Base-by-base conservation (phyloP, 2,113 vertebrate genomes). In the Anguilla rostrata region DNA sequence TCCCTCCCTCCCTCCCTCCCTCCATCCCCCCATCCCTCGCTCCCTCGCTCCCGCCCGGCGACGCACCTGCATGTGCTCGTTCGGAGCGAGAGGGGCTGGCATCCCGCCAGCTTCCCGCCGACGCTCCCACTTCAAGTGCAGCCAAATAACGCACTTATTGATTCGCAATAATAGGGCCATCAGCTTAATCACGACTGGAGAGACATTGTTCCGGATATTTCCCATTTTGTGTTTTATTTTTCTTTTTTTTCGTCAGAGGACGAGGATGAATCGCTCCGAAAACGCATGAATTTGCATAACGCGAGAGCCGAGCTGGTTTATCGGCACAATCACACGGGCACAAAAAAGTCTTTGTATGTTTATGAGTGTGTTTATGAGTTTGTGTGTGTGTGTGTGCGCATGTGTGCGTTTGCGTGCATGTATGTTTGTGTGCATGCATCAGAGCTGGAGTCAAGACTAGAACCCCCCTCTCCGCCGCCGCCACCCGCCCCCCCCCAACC, bases 81-180 rank as follows among this genome's bases (percentile, higher is more conserved):
- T 87, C 86, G 84, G 95, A 93, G 94, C 94, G 94, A 96, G 95
- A 96, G 93, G 95, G 93, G 87, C 94, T 99, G 98, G 98, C 96
- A 95, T 87, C 0, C 84, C 53, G 97, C 97, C 98, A 99, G 98
- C 96, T 95, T 87, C 0, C 84, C 53, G 97, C 97, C 98, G 98
- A 93, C 91, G 91, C 97, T 95, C 93, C 95, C 95, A 96, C 97
- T 97, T 97, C 96, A 96, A 96, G 96, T 95, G 95, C 95, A 93
- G 96, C 97, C 97, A 97, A 96, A 92, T 93, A 97, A 97, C 94
- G 96, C 95, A 96, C 96, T 95, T 97, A 98, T 98, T 98, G 98
- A 99, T 99, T 98, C 97, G 96, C 96, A 97, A 96, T 98, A 99
- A 98, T 98, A n/a, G 97, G 96, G 96, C 98, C 97, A 98, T 99